Base-by-base conservation (phyloP, 92 coral and sea anemone species). In the Actinernus sp. region DNA sequence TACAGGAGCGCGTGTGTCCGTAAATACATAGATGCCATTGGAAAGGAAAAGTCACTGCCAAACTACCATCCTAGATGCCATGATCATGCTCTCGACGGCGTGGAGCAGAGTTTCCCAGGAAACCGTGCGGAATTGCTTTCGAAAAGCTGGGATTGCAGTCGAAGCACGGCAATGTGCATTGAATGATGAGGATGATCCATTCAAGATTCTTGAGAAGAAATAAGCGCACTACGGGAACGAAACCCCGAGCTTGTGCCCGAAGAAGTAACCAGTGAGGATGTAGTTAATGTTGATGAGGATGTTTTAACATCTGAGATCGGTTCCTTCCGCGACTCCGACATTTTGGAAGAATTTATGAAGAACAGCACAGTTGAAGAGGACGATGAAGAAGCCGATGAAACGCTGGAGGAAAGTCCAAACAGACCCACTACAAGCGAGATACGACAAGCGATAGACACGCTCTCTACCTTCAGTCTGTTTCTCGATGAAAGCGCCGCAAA, bases 41-140 rank as follows among this genome's bases (percentile, higher is more conserved):
- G 61, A 0, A 30, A 48, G 37, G 65, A 48, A 12, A 73, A 23
- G 48, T 44, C 43, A 3, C 43, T 16, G 22, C 80, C 62, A 26
- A 73, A 30, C 53, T 54, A 37, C 63, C 10, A 48, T 73, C 44
- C 55, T 73, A 54, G 80, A 61, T 61, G 71, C 80, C 0, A 73
- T 73, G 71, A 37, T 19, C 23, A 48, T 25, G 12, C 62, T 73
- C 13, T 55, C 58, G 4, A 44, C 34, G 20, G 60, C 70, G 1
- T 73, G 80, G 80, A 33, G 61, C 19, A 28, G 30, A 39, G 55
- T 61, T 1, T 23, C 80, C 2, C 27, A 16, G 44, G 61, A 61
- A 23, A 49, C 63, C 49, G 58, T 73, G 13, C 49, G 24, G 39
- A 73, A 61, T 44, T 61, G 80, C 57, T 61, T 61, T 63, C 19